Percentiles rank a stretch among this genome's conserved stretches.
Evolutionary conservation across 1,140 invertebrate species (phyloP).

Genomic region (Potamilus streckersoni): DNA sequence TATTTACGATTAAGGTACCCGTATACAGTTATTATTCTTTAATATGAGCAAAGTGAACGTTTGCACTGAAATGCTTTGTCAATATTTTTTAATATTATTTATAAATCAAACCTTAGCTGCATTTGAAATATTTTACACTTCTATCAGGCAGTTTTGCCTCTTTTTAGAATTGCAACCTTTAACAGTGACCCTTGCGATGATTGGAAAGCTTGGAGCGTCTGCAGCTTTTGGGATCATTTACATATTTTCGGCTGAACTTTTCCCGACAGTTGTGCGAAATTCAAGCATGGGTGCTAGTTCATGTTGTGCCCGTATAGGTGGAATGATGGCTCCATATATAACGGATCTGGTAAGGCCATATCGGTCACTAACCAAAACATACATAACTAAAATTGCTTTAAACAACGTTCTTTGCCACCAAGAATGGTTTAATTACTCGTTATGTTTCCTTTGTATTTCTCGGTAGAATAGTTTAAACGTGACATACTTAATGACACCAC

Average conservation of each 20-base stretch:
- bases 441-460: not conserved
- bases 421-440: not conserved
- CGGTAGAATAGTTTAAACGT: no score
- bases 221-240: slow-evolving; percentile 76
- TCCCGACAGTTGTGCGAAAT: slow-evolving; percentile 86
- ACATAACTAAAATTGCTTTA: no score
- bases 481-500: no score
- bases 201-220: slow-evolving; percentile 40
- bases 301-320: slow-evolving; percentile 81
- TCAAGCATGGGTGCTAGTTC: slow-evolving; percentile 84
- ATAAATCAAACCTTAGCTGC: no score
- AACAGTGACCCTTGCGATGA: slow-evolving; percentile 35
- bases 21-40: no score
- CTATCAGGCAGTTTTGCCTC: no score
- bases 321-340: slow-evolving; percentile 76
- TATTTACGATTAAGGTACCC: no score
- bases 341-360: slow-evolving; percentile 40
- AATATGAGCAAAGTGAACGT: no score
- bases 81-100: no score
- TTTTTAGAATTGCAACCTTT: slow-evolving; percentile 21
- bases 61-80: no score
- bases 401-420: not conserved
- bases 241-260: slow-evolving; percentile 85
- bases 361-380: not conserved
- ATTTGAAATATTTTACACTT: no score